phyloP scores from a whole-genome alignment of 2,113 vertebrate species.

The Pedetes capensis region DNA sequence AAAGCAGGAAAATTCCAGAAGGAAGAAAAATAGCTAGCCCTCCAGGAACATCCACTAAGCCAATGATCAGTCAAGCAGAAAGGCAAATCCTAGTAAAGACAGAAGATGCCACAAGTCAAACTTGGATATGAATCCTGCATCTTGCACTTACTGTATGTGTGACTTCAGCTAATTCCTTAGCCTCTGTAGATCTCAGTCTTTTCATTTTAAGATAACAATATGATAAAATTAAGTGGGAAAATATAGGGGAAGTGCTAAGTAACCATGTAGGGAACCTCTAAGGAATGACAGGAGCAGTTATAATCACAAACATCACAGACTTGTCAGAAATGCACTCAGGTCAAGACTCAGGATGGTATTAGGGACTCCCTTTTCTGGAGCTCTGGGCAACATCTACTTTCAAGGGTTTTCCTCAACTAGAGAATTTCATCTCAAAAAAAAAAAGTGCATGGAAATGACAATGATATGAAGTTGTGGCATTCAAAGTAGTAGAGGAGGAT shows the following conservation, averaged over 20 bases:
- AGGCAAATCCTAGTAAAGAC: neutral
- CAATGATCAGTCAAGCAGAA: neutral
- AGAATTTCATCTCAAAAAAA: too few species aligned
- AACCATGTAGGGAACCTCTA: neutral
- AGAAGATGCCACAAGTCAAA: neutral
- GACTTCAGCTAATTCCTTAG: neutral
- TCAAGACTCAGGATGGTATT: neutral
- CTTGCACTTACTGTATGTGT: neutral
- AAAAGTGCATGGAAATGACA: too few species aligned
- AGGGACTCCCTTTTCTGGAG: too few species aligned
- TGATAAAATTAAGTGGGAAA: neutral
- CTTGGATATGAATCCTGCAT: neutral
- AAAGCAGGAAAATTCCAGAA: too few species aligned
- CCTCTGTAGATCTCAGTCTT: neutral
- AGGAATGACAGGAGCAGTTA: neutral
- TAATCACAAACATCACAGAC: neutral
- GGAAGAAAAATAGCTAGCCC: too few species aligned
- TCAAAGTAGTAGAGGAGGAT: too few species aligned
- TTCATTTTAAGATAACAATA: neutral
- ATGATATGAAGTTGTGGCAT: too few species aligned
- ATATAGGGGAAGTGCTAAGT: neutral
- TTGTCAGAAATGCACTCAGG: neutral
- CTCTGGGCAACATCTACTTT: neutral
- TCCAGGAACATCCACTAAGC: too few species aligned
- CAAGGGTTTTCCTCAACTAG: too few species aligned